Conservation (phyloP, 2,888 invertebrate species). For the Diaperis boleti region DNA sequence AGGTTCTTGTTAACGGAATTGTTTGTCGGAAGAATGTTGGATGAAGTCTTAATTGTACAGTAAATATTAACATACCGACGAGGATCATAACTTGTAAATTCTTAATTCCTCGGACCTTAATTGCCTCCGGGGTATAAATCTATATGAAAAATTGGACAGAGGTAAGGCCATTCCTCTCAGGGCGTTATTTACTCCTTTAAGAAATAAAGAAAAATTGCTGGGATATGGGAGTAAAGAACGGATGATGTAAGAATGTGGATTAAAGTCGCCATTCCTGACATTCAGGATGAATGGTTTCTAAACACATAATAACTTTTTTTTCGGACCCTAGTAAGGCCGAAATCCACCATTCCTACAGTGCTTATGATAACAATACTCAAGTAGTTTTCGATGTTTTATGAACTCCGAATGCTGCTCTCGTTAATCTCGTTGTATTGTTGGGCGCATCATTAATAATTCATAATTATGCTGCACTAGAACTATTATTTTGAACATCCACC, state of each 20-base stretch:
- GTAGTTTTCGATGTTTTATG: too few species aligned
- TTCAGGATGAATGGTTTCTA: slow-evolving; percentile 23
- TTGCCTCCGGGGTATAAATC: slow-evolving; percentile 10
- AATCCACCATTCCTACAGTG: not conserved
- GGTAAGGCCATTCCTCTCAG: slow-evolving; percentile 11
- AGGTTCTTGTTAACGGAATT: slow-evolving; percentile 49
- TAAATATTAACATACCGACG: slow-evolving; percentile 34
- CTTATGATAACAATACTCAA: too few species aligned
- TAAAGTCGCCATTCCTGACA: slow-evolving; percentile 29
- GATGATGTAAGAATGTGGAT: slow-evolving; percentile 37
- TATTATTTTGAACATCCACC: too few species aligned
- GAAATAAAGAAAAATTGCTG: slow-evolving; percentile 37
- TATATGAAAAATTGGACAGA: not conserved
- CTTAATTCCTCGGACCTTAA: slow-evolving; percentile 15
- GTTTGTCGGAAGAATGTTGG: slow-evolving; percentile 47
- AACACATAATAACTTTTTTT: slow-evolving; percentile 21
- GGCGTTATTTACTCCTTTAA: slow-evolving; percentile 13
- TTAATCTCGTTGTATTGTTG: too few species aligned
- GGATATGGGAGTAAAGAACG: slow-evolving; percentile 31
- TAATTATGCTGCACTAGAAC: too few species aligned
- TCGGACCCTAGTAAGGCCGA: slow-evolving; percentile 4
- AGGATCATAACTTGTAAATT: slow-evolving; percentile 20
- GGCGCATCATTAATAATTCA: too few species aligned
- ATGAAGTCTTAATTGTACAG: slow-evolving; percentile 40
- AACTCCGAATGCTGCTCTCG: too few species aligned